These are phyloP conservation scores for Tetranychus urticae DNA, from an alignment of 1,140 invertebrate species.

Conservation along the genomic window DNA sequence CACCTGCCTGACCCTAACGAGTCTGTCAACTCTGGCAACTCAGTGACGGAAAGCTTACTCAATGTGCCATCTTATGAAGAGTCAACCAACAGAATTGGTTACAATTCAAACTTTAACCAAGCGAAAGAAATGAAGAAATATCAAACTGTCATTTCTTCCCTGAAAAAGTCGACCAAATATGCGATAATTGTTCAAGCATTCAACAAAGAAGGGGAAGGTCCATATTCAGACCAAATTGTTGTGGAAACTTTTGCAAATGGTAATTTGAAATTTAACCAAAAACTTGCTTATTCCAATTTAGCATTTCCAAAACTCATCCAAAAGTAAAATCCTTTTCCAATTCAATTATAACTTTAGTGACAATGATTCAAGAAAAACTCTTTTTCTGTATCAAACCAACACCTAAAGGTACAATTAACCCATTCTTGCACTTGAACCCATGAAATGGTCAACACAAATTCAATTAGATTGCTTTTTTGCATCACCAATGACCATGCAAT, in stretches of 20 bases:
- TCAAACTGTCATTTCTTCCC: slow-evolving; percentile 10
- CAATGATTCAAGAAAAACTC: too few relatives aligned
- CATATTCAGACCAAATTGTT: slow-evolving; percentile 40
- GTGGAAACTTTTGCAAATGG: slow-evolving; percentile 59
- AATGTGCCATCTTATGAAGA: background rate
- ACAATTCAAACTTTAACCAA: background rate
- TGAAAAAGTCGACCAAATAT: slow-evolving; percentile 20
- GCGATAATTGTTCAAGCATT: slow-evolving; percentile 21
- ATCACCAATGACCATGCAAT: too few relatives aligned
- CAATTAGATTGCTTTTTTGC: too few relatives aligned
- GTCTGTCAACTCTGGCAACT: background rate
- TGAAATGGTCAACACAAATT: too few relatives aligned
- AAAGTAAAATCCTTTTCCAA: background rate
- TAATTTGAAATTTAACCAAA: slow-evolving; percentile 19
- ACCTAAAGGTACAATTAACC: too few relatives aligned
- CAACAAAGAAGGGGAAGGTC: slow-evolving; percentile 31
- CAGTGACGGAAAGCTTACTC: background rate
- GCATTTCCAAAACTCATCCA: background rate
- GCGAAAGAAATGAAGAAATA: background rate
- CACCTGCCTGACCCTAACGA: background rate
- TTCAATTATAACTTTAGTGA: background rate
- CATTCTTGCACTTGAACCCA: too few relatives aligned
- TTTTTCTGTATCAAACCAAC: too few relatives aligned
- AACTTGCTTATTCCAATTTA: background rate
- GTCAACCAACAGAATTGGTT: slow-evolving; percentile 1